A percentile compares a stretch with the other conserved stretches of the same genome.
These are phyloP conservation scores for Sinohyriopsis cumingii DNA, from an alignment of 2,888 invertebrate species.

Conservation along the genomic window DNA sequence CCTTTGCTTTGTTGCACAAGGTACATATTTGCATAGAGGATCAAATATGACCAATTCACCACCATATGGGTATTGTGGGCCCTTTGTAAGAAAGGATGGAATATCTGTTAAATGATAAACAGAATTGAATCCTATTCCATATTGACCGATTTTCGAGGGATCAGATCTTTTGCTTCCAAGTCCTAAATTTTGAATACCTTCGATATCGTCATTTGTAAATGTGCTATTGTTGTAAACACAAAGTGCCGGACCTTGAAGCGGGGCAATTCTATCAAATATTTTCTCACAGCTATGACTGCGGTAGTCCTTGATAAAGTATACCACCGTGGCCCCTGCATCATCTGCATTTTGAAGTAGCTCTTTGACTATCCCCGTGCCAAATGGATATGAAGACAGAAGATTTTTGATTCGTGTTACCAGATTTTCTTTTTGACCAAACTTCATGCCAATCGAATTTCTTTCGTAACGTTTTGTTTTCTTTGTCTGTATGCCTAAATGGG, in stretches of 20 bases:
- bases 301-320: slow-evolving; percentile 56
- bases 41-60: slow-evolving; percentile 61
- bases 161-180: slow-evolving; percentile 45
- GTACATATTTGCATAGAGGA: slow-evolving; percentile 54
- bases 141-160: slow-evolving; percentile 45
- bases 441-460: slow-evolving; percentile 8
- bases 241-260: slow-evolving; percentile 52
- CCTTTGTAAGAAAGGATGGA: slow-evolving; percentile 42
- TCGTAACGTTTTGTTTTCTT: slow-evolving; percentile 1
- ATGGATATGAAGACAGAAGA: slow-evolving; percentile 56
- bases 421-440: slow-evolving; percentile 61
- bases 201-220: slow-evolving; percentile 36
- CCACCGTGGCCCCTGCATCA: slow-evolving; percentile 57
- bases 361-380: slow-evolving; percentile 57
- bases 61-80: slow-evolving; percentile 18
- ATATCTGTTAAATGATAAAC: slow-evolving; percentile 53
- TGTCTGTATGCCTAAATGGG: slow-evolving; percentile 38
- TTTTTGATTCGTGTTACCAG: slow-evolving; percentile 54
- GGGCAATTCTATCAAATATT: slow-evolving; percentile 43
- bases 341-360: slow-evolving; percentile 64
- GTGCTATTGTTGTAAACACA: slow-evolving; percentile 42
- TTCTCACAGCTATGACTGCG: slow-evolving; percentile 23
- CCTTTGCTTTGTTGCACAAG: slow-evolving; percentile 16
- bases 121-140: slow-evolving; percentile 53
- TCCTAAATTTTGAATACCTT: slow-evolving; percentile 46